phyloP scores from a whole-genome alignment of 2,797 vertebrate species.

The Epinephelus malabaricus region DNA sequence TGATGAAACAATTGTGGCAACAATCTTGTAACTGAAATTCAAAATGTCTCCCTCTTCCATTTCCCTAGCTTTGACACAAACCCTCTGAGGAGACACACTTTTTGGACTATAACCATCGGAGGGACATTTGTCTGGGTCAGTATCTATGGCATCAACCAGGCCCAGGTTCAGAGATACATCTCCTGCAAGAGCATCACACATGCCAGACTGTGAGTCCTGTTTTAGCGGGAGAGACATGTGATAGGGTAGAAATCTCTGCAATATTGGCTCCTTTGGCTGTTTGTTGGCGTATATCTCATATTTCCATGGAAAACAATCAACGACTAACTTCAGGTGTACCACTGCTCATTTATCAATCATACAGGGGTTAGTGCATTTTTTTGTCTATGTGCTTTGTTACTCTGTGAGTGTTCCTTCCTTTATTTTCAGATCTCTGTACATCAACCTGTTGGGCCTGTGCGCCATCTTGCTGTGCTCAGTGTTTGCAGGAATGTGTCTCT shows the following conservation, averaged over 20 bases:
- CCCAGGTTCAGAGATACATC: slow-evolving; percentile 97
- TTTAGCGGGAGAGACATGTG: accelerated
- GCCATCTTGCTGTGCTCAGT: slow-evolving; percentile 86
- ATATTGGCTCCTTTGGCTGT: background rate
- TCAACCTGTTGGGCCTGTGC: slow-evolving; percentile 94
- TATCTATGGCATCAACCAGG: slow-evolving; percentile 94
- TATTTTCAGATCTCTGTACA: slow-evolving; percentile 89
- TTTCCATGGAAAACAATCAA: background rate
- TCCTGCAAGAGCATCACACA: slow-evolving; percentile 93
- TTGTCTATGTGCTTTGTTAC: background rate
- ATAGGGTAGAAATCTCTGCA: background rate
- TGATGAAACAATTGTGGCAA: too few species aligned
- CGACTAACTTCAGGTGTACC: background rate
- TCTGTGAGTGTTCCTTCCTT: background rate
- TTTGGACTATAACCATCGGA: slow-evolving; percentile 94
- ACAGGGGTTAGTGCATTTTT: background rate
- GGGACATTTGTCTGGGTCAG: slow-evolving; percentile 92
- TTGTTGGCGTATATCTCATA: background rate
- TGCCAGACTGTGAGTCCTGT: slow-evolving; percentile 91
- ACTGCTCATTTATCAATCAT: background rate
- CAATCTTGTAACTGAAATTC: background rate
- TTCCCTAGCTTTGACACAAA: slow-evolving; percentile 90
- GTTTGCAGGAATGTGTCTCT: slow-evolving; percentile 91
- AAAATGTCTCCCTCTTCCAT: background rate
- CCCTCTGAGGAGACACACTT: slow-evolving; percentile 93